Base-by-base conservation (phyloP, 2,797 vertebrate genomes). In the Sardinella longiceps region DNA sequence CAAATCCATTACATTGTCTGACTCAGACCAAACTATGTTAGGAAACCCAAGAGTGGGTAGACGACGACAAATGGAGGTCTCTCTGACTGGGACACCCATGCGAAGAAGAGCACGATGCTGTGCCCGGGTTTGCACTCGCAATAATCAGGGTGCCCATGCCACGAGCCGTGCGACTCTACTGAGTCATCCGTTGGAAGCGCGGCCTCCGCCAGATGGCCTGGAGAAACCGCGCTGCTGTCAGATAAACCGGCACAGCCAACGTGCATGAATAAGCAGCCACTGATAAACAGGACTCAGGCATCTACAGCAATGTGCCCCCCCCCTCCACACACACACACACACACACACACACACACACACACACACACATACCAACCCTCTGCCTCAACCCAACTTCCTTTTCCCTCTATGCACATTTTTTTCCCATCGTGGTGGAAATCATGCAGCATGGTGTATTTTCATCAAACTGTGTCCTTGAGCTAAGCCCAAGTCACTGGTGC, bases 261-360 rank as follows among this genome's bases (percentile, higher is more conserved):
- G 43, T 81, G 81, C 80, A 89, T 92, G 89, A 92, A 93, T 92
- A 89, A 81, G 58, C 84, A 86, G 84, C 90, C 91, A 48, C 58
- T 82, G 56, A 43, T 83, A 83, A 77, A 82, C 28, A 77, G 66
- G 5, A 37, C 46, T 48, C 46, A 12, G 70, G 70, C 33, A 33
- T 18, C 33, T 33, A 43, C 70, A 39, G 30, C 63, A 70, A 11
- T 11, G 12, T 14, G 6, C 2, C 63, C 25, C 63, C n/a, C 60
- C 46, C n/a, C 23, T 10, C 23, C 58, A 63, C 53, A 56, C 51
- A 56, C 51, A 56, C 51, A 56, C 46, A 1, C 46, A 46, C 46
- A 46, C 46, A n/a, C n/a, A n/a, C n/a, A n/a, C n/a, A n/a, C n/a
- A n/a, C n/a, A n/a, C n/a, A n/a, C n/a, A n/a, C n/a, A n/a, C n/a